phyloP scores from a whole-genome alignment of 1,140 invertebrate genomes.

The Dinoponera quadriceps region DNA sequence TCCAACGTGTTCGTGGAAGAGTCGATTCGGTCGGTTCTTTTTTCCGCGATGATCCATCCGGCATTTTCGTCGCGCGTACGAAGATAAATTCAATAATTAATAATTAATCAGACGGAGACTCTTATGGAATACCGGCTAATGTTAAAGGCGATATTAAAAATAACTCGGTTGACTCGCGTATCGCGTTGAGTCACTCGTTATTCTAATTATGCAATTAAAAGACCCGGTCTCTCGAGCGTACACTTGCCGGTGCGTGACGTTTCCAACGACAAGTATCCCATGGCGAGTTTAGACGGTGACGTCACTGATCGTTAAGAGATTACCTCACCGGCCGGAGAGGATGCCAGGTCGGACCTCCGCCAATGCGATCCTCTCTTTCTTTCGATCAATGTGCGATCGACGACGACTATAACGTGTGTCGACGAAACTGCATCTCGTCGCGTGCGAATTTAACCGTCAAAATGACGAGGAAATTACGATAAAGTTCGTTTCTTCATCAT shows the following conservation, averaged over 20 bases:
- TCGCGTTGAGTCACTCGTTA: constrained; percentile 7
- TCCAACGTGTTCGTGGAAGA: not conserved
- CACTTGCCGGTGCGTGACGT: constrained; percentile 57
- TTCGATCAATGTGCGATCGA: not conserved
- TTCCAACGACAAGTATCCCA: constrained; percentile 54
- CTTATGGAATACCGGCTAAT: not conserved
- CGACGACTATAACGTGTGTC: not conserved
- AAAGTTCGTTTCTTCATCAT: too few relatives aligned
- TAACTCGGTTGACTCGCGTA: not conserved
- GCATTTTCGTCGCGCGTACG: not conserved
- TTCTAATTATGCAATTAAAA: constrained; percentile 38
- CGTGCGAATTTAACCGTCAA: not conserved
- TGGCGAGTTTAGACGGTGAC: constrained; percentile 77
- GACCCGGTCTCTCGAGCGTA: not conserved
- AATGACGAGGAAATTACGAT: too few relatives aligned
- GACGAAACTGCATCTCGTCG: not conserved
- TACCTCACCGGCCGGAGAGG: constrained; percentile 64
- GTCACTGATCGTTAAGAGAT: constrained; percentile 76
- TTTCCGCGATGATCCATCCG: not conserved
- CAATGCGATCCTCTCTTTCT: constrained; percentile 41
- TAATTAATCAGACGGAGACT: not conserved
- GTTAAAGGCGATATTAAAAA: constrained; percentile 14
- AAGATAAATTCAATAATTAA: constrained; percentile 1
- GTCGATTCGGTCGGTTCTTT: not conserved
- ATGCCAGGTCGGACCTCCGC: constrained; percentile 48